Evolutionary conservation across 2,888 invertebrate species (phyloP).

Genomic region (Tenthredo notha): DNA sequence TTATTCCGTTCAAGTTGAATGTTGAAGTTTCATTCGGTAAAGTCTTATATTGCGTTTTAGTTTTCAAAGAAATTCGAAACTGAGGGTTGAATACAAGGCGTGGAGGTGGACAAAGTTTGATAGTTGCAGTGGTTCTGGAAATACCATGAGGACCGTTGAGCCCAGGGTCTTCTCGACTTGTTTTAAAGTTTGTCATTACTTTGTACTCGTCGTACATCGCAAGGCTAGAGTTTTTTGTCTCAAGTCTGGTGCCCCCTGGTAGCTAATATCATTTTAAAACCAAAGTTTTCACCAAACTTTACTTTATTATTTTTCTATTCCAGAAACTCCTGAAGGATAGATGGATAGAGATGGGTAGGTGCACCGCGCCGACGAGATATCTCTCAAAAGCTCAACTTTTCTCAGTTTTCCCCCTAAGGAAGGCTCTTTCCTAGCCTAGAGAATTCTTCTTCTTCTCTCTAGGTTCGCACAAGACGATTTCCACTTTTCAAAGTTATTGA

Average conservation of each 20-base stretch:
- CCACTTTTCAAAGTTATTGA: constrained; percentile 46
- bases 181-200: constrained; percentile 75
- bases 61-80: constrained; percentile 46
- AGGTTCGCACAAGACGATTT: not conserved
- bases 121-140: constrained; percentile 42
- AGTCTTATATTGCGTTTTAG: constrained; percentile 40
- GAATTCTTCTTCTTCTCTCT: constrained; percentile 38
- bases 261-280: constrained; percentile 76
- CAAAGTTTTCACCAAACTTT: constrained; percentile 74
- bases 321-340: not conserved
- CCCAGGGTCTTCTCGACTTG: constrained; percentile 64
- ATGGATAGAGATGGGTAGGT: not conserved
- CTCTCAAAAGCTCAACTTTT: constrained; percentile 25
- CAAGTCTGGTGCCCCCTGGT: constrained; percentile 48
- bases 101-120: constrained; percentile 53
- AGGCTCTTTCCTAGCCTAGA: constrained; percentile 26
- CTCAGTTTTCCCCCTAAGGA: not conserved
- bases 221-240: constrained; percentile 51
- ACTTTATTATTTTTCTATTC: constrained; percentile 72
- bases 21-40: constrained; percentile 16
- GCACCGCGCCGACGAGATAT: not conserved
- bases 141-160: constrained; percentile 55
- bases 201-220: constrained; percentile 67
- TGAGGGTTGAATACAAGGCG: constrained; percentile 25
- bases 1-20: not conserved